These are phyloP conservation scores for Eriosoma lanigerum DNA, from an alignment of 1,140 invertebrate species.

Conservation along the genomic window DNA sequence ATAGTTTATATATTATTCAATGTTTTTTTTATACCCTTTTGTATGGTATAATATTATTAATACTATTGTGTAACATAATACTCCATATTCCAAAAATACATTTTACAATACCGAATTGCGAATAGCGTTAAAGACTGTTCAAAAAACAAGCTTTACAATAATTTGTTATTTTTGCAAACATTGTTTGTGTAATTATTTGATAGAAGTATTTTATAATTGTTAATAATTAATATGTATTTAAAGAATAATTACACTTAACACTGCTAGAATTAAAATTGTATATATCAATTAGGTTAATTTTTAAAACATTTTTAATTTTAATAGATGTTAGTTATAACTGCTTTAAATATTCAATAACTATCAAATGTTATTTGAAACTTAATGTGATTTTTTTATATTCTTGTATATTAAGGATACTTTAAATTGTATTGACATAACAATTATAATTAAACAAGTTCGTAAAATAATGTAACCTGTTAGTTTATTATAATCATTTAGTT, in stretches of 20 bases:
- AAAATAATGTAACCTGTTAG: too few relatives aligned
- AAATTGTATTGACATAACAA: neutral
- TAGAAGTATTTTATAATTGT: neutral
- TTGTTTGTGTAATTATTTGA: neutral
- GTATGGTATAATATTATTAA: neutral
- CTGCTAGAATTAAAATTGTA: neutral
- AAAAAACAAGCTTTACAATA: neutral
- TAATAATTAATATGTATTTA: neutral
- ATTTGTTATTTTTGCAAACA: neutral
- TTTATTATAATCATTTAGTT: too few relatives aligned
- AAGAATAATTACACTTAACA: neutral
- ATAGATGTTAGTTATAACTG: neutral
- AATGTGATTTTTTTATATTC: conserved; percentile 8
- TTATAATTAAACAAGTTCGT: neutral
- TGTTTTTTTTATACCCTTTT: neutral
- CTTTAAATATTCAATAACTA: too few relatives aligned
- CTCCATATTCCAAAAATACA: neutral
- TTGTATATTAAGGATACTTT: neutral
- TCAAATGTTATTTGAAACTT: neutral
- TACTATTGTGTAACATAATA: neutral
- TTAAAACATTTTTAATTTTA: neutral
- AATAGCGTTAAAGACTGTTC: conserved; percentile 4
- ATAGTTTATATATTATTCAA: neutral
- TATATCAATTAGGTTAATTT: neutral
- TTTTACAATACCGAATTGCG: neutral